phyloP scores from a whole-genome alignment of 2,113 vertebrate species.

The Tachysurus fulvidraco region DNA sequence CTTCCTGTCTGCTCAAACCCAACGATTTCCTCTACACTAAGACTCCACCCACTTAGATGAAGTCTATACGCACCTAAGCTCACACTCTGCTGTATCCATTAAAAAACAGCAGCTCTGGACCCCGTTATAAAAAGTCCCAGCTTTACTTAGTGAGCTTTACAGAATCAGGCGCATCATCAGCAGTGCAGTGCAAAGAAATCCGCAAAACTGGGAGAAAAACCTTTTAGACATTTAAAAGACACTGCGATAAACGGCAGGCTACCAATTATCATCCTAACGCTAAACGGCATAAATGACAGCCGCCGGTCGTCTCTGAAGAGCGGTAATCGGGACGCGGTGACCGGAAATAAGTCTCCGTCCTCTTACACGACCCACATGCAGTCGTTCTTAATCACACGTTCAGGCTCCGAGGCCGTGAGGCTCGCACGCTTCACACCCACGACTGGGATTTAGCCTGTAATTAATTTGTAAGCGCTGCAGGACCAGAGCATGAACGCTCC shows the following conservation, averaged over 20 bases:
- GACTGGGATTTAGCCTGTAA: slow-evolving; percentile 19
- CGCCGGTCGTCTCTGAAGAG: slow-evolving; percentile 38
- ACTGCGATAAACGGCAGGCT: slow-evolving; percentile 22
- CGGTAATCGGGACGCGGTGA: not conserved
- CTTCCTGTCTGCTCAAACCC: not conserved
- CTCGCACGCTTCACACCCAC: not conserved
- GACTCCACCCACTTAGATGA: not conserved
- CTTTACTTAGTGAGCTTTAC: not conserved
- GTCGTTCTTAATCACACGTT: slow-evolving; percentile 53
- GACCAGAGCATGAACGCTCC: not conserved
- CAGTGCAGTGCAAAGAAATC: not conserved
- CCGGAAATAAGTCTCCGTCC: not conserved
- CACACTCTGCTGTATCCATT: not conserved
- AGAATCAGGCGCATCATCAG: not conserved
- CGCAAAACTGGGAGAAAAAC: not conserved
- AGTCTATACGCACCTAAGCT: not conserved
- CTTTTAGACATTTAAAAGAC: not conserved
- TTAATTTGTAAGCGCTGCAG: slow-evolving; percentile 24
- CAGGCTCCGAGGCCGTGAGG: not conserved
- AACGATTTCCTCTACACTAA: not conserved
- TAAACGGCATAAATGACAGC: slow-evolving; percentile 22
- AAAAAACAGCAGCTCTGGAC: not conserved
- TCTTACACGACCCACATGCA: not conserved
- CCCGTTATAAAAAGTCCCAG: not conserved
- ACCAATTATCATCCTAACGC: slow-evolving; percentile 28